phyloP scores from a whole-genome alignment of 1,140 invertebrate species.

The Drosophila kikkawai region DNA sequence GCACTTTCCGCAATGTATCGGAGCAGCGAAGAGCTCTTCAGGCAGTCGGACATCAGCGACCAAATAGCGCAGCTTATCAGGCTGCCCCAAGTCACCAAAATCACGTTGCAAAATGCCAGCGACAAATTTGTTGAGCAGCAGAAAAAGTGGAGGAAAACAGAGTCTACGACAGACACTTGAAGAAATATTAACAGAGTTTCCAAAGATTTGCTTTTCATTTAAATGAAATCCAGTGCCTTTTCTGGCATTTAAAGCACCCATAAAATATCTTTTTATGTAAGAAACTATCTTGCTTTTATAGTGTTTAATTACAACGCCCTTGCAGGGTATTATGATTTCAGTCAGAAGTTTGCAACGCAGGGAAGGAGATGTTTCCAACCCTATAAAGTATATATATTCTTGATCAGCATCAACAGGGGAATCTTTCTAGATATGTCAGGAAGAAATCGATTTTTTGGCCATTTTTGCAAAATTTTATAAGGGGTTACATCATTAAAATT shows the following conservation, averaged over 20 bases:
- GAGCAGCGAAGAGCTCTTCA: conserved; percentile 22
- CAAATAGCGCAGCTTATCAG: conserved; percentile 45
- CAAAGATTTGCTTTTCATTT: neutral
- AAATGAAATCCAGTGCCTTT: neutral
- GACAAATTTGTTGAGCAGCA: conserved; percentile 44
- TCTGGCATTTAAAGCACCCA: neutral
- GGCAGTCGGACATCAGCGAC: conserved; percentile 23
- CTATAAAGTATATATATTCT: no score
- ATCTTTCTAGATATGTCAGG: no score
- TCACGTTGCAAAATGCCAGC: conserved; percentile 65
- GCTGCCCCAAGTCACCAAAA: conserved; percentile 52
- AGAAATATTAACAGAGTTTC: neutral
- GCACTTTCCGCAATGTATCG: conserved; percentile 45
- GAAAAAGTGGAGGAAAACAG: conserved; percentile 1
- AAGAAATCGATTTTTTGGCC: no score
- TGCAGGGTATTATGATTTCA: no score
- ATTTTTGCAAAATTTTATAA: no score
- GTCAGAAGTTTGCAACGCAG: no score
- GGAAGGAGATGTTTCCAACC: no score
- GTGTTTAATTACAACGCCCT: neutral
- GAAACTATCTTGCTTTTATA: neutral
- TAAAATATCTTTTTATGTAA: neutral
- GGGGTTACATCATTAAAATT: no score
- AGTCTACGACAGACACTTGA: conserved; percentile 5
- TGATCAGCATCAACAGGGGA: no score